phyloP scores from a whole-genome alignment of 2,888 invertebrate species.

The Himalopsyche tibetana region DNA sequence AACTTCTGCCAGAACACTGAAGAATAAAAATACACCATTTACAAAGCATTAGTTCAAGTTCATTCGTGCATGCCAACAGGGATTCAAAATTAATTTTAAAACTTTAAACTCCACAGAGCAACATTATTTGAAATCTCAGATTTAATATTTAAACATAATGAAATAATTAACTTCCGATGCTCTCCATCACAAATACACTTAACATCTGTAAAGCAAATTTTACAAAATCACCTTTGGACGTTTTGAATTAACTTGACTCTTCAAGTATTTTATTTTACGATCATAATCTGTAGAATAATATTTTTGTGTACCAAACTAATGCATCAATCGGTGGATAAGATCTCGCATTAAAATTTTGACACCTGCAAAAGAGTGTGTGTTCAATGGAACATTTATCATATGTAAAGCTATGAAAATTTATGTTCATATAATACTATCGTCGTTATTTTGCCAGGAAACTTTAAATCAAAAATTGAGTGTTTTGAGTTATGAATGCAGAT shows the following conservation, averaged over 20 bases:
- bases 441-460: no score
- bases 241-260: constrained; percentile 6
- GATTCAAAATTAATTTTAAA: no score
- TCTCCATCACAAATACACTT: neutral
- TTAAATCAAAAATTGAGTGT: no score
- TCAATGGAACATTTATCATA: neutral
- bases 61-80: no score
- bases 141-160: no score
- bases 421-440: no score
- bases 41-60: no score
- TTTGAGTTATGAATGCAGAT: no score
- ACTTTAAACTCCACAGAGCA: no score
- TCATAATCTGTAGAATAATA: neutral
- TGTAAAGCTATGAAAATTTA: neutral
- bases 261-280: constrained; percentile 22
- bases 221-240: constrained; percentile 1
- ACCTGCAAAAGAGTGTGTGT: neutral
- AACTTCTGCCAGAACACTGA: no score
- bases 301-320: neutral
- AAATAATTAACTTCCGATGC: neutral
- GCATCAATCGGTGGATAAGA: constrained; percentile 1
- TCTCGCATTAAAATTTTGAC: neutral
- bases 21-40: no score
- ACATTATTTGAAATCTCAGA: no score
- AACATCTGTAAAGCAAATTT: neutral